A percentile compares a stretch with the other conserved stretches of the same genome.
These are phyloP conservation scores for Uloborus diversus DNA, from an alignment of 1,140 invertebrate genomes.

Conservation along the genomic window DNA sequence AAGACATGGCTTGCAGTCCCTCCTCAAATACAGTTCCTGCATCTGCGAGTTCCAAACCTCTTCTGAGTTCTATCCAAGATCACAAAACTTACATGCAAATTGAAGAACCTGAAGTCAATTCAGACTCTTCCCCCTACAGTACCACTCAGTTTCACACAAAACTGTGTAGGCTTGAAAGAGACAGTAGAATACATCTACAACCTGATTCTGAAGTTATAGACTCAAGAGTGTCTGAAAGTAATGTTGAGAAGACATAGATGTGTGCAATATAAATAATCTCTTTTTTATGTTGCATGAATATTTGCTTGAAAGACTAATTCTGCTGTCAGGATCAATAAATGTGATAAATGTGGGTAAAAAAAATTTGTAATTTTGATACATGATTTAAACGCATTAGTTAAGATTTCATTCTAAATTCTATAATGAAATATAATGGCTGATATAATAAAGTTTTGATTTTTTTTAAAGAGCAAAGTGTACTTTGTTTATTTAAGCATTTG, in stretches of 20 bases:
- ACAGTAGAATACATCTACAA: slow-evolving; percentile 20
- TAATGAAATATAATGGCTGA: too few species aligned
- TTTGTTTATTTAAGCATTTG: too few species aligned
- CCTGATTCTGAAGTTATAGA: slow-evolving; percentile 12
- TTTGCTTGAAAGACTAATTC: slow-evolving; percentile 31
- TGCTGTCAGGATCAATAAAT: slow-evolving; percentile 46
- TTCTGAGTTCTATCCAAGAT: slow-evolving; percentile 3
- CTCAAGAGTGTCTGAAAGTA: neutral
- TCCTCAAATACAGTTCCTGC: slow-evolving; percentile 22
- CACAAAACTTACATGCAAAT: slow-evolving; percentile 9
- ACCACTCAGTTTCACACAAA: neutral
- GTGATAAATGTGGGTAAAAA: slow-evolving; percentile 45
- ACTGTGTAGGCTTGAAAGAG: slow-evolving; percentile 12
- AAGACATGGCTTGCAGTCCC: slow-evolving; percentile 34
- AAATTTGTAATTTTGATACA: slow-evolving; percentile 52
- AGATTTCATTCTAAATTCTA: too few species aligned
- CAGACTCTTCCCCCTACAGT: slow-evolving; percentile 18
- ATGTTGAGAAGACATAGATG: slow-evolving; percentile 23
- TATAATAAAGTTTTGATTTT: too few species aligned
- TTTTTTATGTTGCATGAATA: slow-evolving; percentile 35
- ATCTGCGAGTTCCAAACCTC: slow-evolving; percentile 7
- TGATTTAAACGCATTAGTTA: neutral
- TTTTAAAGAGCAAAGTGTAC: too few species aligned
- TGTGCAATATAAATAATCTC: slow-evolving; percentile 18
- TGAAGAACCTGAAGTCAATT: neutral